Conservation (phyloP, 2,888 invertebrate genomes). For the Pachycephus smyrnensis region DNA sequence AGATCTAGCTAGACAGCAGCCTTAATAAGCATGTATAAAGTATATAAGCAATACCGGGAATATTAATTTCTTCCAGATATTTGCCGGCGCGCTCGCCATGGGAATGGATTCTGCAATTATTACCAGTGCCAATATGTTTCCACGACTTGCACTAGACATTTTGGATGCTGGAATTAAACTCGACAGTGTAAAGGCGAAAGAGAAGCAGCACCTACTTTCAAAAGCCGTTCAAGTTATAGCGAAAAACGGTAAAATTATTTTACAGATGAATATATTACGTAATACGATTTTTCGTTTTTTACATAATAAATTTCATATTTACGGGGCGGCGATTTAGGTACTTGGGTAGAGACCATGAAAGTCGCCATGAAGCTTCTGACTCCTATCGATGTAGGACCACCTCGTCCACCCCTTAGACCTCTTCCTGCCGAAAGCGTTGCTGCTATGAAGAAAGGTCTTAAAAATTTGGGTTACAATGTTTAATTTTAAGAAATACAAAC, state of each 20-base stretch:
- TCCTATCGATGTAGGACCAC: constrained; percentile 74
- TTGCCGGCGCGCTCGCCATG: constrained; percentile 75
- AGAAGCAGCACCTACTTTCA: constrained; percentile 69
- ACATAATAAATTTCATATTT: neutral
- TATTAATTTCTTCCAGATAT: constrained; percentile 68
- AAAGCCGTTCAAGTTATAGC: constrained; percentile 57
- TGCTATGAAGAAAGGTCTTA: constrained; percentile 53
- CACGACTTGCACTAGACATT: constrained; percentile 72
- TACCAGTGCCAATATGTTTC: constrained; percentile 77
- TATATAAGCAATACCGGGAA: neutral
- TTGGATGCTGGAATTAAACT: constrained; percentile 69
- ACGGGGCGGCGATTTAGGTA: constrained; percentile 63
- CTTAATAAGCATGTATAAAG: neutral
- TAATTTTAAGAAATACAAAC: neutral
- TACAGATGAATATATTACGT: neutral
- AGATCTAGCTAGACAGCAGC: no score
- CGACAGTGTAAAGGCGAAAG: constrained; percentile 68
- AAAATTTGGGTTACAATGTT: constrained; percentile 17
- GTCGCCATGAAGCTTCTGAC: constrained; percentile 74
- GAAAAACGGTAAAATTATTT: constrained; percentile 60
- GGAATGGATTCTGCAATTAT: constrained; percentile 82
- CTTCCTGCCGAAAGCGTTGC: constrained; percentile 66
- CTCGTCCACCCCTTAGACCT: constrained; percentile 71
- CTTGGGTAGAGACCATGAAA: constrained; percentile 80
- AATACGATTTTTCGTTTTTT: neutral